Evolutionary conservation across 2,797 vertebrate species (phyloP).

Genomic region (Pangasius macronema): DNA sequence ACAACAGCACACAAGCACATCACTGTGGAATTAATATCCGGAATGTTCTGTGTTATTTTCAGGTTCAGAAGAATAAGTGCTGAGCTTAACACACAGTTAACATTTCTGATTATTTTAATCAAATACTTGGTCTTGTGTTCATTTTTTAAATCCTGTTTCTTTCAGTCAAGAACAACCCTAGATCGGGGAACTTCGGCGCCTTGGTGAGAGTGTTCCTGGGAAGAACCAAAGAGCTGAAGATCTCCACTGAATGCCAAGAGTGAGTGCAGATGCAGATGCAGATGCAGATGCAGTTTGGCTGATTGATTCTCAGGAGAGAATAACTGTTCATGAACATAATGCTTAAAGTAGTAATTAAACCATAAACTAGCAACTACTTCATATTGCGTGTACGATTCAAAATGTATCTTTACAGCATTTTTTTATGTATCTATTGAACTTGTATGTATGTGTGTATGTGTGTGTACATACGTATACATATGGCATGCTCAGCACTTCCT

Average conservation of each 20-base stretch:
- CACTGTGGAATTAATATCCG: too few species aligned
- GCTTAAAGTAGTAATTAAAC: background rate
- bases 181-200: conserved; percentile 90
- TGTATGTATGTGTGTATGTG: background rate
- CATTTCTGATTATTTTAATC: background rate
- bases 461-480: background rate
- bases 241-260: conserved; percentile 98
- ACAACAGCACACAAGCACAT: too few species aligned
- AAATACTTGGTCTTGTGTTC: background rate
- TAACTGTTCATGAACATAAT: background rate
- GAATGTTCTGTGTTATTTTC: too few species aligned
- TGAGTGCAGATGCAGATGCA: conserved; percentile 72
- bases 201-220: conserved; percentile 92
- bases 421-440: background rate
- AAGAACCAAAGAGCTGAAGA: conserved; percentile 97
- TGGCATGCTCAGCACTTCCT: background rate
- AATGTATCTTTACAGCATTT: background rate
- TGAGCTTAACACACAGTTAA: too few species aligned
- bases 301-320: background rate
- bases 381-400: background rate
- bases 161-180: conserved; percentile 92
- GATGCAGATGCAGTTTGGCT: too few species aligned
- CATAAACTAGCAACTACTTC: background rate
- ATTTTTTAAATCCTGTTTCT: background rate
- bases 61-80: too few species aligned